These are phyloP conservation scores for Frankliniella intonsa DNA, from an alignment of 2,888 invertebrate species.

Conservation along the genomic window DNA sequence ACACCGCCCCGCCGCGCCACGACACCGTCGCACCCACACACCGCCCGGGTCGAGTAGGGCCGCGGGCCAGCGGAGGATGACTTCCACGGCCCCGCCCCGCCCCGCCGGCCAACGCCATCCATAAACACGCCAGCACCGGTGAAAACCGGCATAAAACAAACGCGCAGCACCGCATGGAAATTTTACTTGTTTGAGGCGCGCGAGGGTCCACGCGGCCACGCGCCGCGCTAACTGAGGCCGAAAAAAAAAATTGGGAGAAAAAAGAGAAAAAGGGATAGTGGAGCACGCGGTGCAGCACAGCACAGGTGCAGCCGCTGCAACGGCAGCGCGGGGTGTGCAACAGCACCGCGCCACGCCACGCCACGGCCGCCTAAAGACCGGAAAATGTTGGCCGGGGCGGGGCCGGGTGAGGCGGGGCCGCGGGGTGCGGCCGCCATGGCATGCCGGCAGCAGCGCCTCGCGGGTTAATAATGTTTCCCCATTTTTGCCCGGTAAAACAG, in stretches of 20 bases:
- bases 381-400: background rate
- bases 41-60: too few species aligned
- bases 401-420: background rate
- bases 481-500: too few species aligned
- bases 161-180: too few species aligned
- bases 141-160: background rate
- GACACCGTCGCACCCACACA: background rate
- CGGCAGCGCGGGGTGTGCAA: too few species aligned
- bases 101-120: background rate
- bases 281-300: too few species aligned
- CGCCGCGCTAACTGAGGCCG: too few species aligned
- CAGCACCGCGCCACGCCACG: too few species aligned
- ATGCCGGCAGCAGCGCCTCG: background rate
- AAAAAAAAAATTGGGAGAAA: too few species aligned
- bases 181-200: too few species aligned
- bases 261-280: too few species aligned
- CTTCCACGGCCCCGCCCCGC: background rate
- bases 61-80: background rate
- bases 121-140: background rate
- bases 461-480: background rate
- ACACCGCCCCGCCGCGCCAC: background rate
- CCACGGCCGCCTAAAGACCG: background rate
- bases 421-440: background rate
- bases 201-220: too few species aligned
- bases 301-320: too few species aligned